Percentiles rank a stretch among this genome's conserved stretches.
Conservation (phyloP, 2,797 vertebrate species). For the Oophaga sylvatica region DNA sequence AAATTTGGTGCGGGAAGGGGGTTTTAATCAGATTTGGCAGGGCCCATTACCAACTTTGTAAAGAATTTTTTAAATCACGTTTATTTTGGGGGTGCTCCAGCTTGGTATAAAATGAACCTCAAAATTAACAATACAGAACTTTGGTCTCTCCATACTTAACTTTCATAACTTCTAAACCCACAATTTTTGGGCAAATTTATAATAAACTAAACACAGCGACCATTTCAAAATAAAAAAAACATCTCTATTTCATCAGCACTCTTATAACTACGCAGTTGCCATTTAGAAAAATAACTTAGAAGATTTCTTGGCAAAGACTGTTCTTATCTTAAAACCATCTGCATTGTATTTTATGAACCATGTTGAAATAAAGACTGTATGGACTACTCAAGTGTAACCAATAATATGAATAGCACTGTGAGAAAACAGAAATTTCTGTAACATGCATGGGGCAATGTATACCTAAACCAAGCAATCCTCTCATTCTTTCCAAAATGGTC, state of each 20-base stretch:
- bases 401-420: neutral
- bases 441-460: no score
- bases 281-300: conserved; percentile 25
- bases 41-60: no score
- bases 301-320: neutral
- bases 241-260: conserved; percentile 37
- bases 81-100: conserved; percentile 17
- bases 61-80: no score
- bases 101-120: conserved; percentile 41
- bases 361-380: neutral
- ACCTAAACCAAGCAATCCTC: neutral
- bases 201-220: conserved; percentile 22
- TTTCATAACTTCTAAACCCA: conserved; percentile 2
- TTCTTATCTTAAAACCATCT: neutral
- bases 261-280: conserved; percentile 32
- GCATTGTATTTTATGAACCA: neutral
- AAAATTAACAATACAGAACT: conserved; percentile 4
- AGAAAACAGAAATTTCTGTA: no score
- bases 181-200: conserved; percentile 12
- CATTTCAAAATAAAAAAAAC: conserved; percentile 35
- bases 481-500: neutral
- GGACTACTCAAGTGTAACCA: neutral
- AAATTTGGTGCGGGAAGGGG: no score
- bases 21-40: conserved; percentile 43
- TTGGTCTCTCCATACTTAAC: neutral